phyloP scores from a whole-genome alignment of 2,113 vertebrate species.

The Oncorhynchus mykiss region DNA sequence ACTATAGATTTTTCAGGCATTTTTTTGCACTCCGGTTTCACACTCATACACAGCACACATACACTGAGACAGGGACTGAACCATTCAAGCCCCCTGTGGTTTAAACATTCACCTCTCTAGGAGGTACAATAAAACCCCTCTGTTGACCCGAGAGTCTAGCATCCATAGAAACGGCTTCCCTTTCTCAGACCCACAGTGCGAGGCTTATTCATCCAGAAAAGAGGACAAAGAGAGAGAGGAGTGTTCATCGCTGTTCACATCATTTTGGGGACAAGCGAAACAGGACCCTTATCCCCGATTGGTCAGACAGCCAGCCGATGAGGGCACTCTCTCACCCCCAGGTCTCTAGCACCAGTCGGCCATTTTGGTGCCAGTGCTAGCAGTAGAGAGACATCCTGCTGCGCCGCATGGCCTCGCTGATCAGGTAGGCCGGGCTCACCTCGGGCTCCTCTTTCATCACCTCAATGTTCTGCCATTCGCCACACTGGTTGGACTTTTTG shows the following conservation, averaged over 20 bases:
- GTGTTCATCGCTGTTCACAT: background rate
- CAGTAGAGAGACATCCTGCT: slow-evolving; percentile 97
- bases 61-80: slow-evolving; percentile 40
- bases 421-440: slow-evolving; percentile 91
- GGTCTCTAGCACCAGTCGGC: background rate
- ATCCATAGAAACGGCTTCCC: slow-evolving; percentile 29
- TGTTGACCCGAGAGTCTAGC: slow-evolving; percentile 27
- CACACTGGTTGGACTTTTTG: slow-evolving; percentile 93
- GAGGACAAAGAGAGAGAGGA: background rate
- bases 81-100: slow-evolving; percentile 23
- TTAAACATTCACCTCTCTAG: slow-evolving; percentile 51
- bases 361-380: slow-evolving; percentile 60
- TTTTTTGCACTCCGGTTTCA: slow-evolving; percentile 25
- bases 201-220: background rate
- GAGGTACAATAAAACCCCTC: slow-evolving; percentile 45
- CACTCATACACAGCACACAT: slow-evolving; percentile 32
- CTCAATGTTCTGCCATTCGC: slow-evolving; percentile 96
- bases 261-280: background rate
- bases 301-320: background rate
- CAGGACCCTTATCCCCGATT: too few species aligned
- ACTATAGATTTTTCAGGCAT: slow-evolving; percentile 56
- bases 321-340: background rate
- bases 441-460: slow-evolving; percentile 97
- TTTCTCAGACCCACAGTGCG: background rate
- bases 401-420: slow-evolving; percentile 96